Percentiles rank a stretch among this genome's conserved stretches.
Conservation (phyloP, 2,888 invertebrate species). For the Halocaridina rubra region DNA sequence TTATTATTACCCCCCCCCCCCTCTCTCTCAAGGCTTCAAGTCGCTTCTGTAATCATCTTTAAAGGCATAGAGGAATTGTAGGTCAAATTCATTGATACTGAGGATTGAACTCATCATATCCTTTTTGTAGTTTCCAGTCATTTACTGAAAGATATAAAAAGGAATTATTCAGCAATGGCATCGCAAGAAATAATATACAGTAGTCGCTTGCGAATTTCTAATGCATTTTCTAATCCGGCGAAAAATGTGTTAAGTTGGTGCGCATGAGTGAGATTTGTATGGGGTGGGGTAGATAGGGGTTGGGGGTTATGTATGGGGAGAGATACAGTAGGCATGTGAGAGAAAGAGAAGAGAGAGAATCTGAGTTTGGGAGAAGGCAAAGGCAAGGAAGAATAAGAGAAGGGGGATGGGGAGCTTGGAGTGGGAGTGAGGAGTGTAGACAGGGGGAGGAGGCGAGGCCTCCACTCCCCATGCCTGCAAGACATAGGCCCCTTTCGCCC, state of each 20-base stretch:
- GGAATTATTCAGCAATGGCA: no score
- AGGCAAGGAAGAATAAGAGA: background rate
- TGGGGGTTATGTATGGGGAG: background rate
- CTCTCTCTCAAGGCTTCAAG: no score
- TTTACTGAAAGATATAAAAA: background rate
- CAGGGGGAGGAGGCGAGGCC: background rate
- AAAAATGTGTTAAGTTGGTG: background rate
- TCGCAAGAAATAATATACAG: no score
- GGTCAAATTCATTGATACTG: no score
- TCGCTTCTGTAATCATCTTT: no score
- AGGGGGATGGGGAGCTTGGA: background rate
- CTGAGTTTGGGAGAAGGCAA: background rate
- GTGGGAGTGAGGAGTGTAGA: background rate
- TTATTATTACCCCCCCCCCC: no score
- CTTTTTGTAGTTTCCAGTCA: background rate
- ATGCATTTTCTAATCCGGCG: background rate
- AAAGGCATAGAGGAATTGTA: no score
- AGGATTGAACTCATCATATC: no score
- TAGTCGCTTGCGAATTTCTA: no score
- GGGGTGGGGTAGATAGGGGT: background rate
- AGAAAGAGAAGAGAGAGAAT: background rate
- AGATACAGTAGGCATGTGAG: background rate
- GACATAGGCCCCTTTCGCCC: constrained; percentile 20
- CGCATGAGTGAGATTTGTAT: background rate
- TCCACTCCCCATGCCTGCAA: background rate